phyloP scores from a whole-genome alignment of 2,113 vertebrate species.

The Dascyllus trimaculatus region DNA sequence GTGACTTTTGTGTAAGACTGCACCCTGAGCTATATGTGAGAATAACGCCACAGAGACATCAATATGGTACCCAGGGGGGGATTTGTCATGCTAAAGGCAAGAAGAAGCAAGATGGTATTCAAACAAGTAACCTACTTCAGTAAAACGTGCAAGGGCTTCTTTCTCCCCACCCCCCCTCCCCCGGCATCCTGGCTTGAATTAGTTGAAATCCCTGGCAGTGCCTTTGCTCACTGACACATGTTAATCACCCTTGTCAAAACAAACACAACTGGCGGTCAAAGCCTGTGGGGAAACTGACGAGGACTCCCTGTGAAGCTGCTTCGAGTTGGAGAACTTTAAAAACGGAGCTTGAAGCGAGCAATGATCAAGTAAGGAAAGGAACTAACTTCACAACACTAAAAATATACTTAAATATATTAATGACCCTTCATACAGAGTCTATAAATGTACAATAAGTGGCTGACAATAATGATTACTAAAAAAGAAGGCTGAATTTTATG shows the following conservation, averaged over 20 bases:
- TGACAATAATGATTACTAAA: too few relatives aligned
- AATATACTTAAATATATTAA: not conserved
- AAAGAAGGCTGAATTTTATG: too few relatives aligned
- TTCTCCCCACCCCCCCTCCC: not conserved
- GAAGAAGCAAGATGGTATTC: slow-evolving; percentile 10
- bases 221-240: slow-evolving; percentile 33
- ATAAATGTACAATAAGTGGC: too few relatives aligned
- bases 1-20: too few relatives aligned
- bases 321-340: not conserved
- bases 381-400: not conserved
- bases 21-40: not conserved
- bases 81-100: slow-evolving; percentile 18
- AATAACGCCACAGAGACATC: slow-evolving; percentile 3
- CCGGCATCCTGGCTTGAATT: slow-evolving; percentile 34
- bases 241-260: slow-evolving; percentile 66
- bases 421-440: not conserved
- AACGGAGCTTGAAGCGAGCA: not conserved
- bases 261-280: slow-evolving; percentile 50
- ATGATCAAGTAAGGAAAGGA: slow-evolving; percentile 11
- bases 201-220: slow-evolving; percentile 36
- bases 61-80: not conserved
- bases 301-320: slow-evolving; percentile 2
- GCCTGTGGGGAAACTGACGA: slow-evolving; percentile 13
- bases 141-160: not conserved
- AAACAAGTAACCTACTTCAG: slow-evolving; percentile 38